phyloP scores from a whole-genome alignment of 2,113 vertebrate species.

The Promerops cafer region DNA sequence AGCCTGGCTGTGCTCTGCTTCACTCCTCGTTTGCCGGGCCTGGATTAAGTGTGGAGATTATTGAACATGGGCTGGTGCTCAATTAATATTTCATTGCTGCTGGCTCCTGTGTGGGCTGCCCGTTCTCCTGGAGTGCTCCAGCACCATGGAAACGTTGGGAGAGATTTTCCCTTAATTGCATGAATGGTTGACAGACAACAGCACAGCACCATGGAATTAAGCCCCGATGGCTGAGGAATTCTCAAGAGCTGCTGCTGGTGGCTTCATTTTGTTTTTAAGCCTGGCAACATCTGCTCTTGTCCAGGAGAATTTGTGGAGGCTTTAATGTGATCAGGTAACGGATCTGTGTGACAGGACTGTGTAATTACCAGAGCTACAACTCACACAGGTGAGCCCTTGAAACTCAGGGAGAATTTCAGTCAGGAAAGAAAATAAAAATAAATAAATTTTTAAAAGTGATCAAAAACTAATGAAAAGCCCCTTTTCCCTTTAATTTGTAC shows the following conservation, averaged over 20 bases:
- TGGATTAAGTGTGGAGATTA: conserved; percentile 59
- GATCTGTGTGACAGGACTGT: neutral
- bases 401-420: neutral
- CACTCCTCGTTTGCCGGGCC: conserved; percentile 35
- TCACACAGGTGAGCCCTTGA: neutral
- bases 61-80: conserved; percentile 46
- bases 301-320: neutral
- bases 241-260: conserved; percentile 35
- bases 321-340: neutral
- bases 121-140: conserved; percentile 67
- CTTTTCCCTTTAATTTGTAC: neutral
- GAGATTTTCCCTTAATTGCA: conserved; percentile 70
- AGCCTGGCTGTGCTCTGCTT: conserved; percentile 12
- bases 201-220: conserved; percentile 62
- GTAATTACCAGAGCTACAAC: neutral
- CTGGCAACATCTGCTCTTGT: neutral
- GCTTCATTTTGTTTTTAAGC: conserved; percentile 29
- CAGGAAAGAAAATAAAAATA: neutral
- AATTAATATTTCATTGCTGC: conserved; percentile 72
- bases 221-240: conserved; percentile 50
- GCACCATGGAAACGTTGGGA: conserved; percentile 76
- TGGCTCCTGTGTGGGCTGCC: conserved; percentile 72
- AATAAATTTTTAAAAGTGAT: neutral
- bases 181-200: conserved; percentile 74
- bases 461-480: neutral